Base-by-base conservation (phyloP, 1,140 invertebrate species). In the Habropoda laboriosa region DNA sequence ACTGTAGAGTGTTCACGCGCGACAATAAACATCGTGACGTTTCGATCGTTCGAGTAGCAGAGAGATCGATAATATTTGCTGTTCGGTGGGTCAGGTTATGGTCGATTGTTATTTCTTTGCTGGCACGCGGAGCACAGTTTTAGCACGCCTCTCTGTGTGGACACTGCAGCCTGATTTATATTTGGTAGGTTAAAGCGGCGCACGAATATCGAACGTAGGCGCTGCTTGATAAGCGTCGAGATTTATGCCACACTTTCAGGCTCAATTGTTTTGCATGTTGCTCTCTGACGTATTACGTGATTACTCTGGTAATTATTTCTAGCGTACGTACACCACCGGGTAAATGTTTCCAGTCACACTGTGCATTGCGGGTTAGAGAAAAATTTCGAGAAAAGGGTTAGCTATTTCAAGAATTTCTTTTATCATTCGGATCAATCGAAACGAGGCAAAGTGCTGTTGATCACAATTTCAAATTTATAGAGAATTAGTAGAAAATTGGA, bases 31-130 rank as follows among this genome's bases (percentile, higher is more conserved):
- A 30, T 55, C 47, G 38, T 51, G 13, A 55, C 73, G 49, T n/a
- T 55, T n/a, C n/a, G 61, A 68, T 57, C 38, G 74, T 76, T 76
- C 61, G 35, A 76, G 63, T 68, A 45, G 74, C 68, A n/a, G 10
- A 35, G 42, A 45, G 61, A 53, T 76, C 74, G 47, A 67, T 76
- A 53, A 68, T 68, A 35, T 35, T n/a, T 35, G 61, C 51, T 76
- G 42, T 30, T 45, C 40, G 35, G 47, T 55, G 38, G 35, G 64
- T 67, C 42, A n/a, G 40, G 51, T 55, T 66, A 53, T 55, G 49
- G 73, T 66, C 73, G 47, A 76, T 76, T 55, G 42, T 75, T 64
- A 61, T 55, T 53, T 55, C 49, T 6, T 32, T 40, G 24, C 53
- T 67, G 42, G 73, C 49, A 55, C 47, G 72, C 60, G 7, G 57